phyloP scores from a whole-genome alignment of 2,888 invertebrate genomes.

The Drosophila ezoana region DNA sequence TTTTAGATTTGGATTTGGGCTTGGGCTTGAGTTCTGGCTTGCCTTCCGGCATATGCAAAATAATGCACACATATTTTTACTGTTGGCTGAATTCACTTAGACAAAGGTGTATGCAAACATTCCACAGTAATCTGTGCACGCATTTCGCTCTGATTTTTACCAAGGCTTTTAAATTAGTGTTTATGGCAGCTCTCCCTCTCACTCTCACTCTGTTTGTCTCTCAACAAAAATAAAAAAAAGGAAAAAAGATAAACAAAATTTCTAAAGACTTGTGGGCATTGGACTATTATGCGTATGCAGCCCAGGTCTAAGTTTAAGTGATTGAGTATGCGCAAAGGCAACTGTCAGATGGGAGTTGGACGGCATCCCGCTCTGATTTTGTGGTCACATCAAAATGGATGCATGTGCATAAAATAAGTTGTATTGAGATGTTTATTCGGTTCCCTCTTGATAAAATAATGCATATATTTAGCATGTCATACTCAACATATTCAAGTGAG shows the following conservation, averaged over 20 bases:
- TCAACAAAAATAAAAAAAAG: background rate
- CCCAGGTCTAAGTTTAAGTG: constrained; percentile 35
- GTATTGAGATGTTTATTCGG: background rate
- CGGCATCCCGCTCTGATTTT: constrained; percentile 15
- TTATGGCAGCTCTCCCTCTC: constrained; percentile 33
- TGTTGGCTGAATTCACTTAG: constrained; percentile 69
- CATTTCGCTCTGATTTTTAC: constrained; percentile 43
- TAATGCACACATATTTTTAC: constrained; percentile 62
- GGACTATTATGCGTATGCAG: constrained; percentile 18
- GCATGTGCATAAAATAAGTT: background rate
- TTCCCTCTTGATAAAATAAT: background rate
- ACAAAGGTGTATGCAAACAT: constrained; percentile 40
- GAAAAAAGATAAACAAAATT: background rate
- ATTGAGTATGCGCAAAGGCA: constrained; percentile 46
- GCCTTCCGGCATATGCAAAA: constrained; percentile 61
- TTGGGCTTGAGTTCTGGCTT: constrained; percentile 15
- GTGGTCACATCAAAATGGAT: constrained; percentile 5
- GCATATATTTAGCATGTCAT: background rate
- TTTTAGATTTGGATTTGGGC: constrained; percentile 36
- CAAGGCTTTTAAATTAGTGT: constrained; percentile 62
- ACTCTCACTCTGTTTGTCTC: too few species aligned
- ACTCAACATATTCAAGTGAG: background rate
- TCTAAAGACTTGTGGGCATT: constrained; percentile 24
- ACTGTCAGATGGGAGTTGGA: constrained; percentile 24
- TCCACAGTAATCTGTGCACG: constrained; percentile 42